Evolutionary conservation across 2,888 invertebrate species (phyloP).

Genomic region (Calameuta pallipes): DNA sequence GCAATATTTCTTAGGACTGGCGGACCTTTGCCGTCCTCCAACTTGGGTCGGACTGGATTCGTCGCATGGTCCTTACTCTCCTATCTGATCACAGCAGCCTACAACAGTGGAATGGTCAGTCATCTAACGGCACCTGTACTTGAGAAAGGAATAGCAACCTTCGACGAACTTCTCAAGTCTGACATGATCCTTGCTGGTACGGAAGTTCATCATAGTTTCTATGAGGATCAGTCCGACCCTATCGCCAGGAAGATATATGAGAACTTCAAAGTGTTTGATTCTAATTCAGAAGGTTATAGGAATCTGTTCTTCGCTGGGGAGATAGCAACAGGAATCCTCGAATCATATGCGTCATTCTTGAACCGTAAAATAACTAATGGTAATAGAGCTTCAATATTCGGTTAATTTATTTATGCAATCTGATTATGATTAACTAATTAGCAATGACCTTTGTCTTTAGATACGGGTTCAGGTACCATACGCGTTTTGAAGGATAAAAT

Average conservation of each 20-base stretch:
- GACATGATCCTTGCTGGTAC: slow-evolving; percentile 6
- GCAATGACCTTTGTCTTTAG: no score
- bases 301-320: no score
- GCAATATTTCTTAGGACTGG: slow-evolving; percentile 5
- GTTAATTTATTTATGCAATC: no score
- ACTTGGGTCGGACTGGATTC: not conserved
- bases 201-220: not conserved
- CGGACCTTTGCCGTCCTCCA: not conserved
- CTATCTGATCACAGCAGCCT: slow-evolving; percentile 2
- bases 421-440: no score
- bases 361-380: no score
- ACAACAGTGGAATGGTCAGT: slow-evolving; percentile 11
- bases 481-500: slow-evolving; percentile 12
- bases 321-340: no score
- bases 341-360: no score
- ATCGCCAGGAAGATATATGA: slow-evolving; percentile 7
- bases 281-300: no score
- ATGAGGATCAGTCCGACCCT: slow-evolving; percentile 9
- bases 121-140: slow-evolving; percentile 5
- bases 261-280: not conserved
- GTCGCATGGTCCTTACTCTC: slow-evolving; percentile 7
- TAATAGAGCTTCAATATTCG: no score
- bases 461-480: not conserved
- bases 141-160: slow-evolving; percentile 1
- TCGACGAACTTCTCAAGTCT: slow-evolving; percentile 1